Base-by-base conservation (phyloP, 1,140 invertebrate species). In the Amphibalanus amphitrite region DNA sequence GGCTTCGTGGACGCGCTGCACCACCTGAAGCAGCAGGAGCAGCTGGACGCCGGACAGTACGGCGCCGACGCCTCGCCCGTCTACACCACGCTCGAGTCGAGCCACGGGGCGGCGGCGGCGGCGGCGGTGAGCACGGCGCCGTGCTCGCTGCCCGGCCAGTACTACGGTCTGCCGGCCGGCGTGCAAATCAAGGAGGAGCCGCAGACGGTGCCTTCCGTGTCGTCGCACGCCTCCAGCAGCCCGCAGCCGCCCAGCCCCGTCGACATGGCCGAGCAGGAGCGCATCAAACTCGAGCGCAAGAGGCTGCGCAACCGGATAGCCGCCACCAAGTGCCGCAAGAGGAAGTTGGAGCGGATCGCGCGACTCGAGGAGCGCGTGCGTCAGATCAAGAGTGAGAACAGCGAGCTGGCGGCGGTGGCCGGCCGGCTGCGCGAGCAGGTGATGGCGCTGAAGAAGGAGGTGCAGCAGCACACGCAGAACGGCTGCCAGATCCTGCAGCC, bases 301-400 rank as follows among this genome's bases (percentile, higher is more conserved):
- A 79, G 95, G 29, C 92, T 95, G 75, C 85, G 96, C 71, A 98
- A 99, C 81, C 85, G 96, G 72, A 86, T 98, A n/a, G 96, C 96
- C 10, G 96, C 96, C 0, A 93, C 93, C 40, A 98, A 98, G 78
- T 99, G 96, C 79, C 85, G 96, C 72, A 88, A 90, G 74, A 85
- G 95, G 70, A 99, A 99, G 81, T 83, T 97, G 28, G 95, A 98
- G 79, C 85, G 93, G 69, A 99, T 99, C 93, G 94, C n/a, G n/a
- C n/a, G n/a, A n/a, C n/a, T n/a, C n/a, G n/a, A n/a, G n/a, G n/a
- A n/a, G n/a, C n/a, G n/a, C 81, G 95, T 98, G 0, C 91, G 93
- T 78, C 77, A 89, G 30, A 82, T 98, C 29, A 97, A 97, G 82
- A 87, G 86, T 71, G 93, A 97, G 81, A 98, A 98, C 81, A 84